phyloP scores from a whole-genome alignment of 2,888 invertebrate genomes.

The Cantharis lateralis region DNA sequence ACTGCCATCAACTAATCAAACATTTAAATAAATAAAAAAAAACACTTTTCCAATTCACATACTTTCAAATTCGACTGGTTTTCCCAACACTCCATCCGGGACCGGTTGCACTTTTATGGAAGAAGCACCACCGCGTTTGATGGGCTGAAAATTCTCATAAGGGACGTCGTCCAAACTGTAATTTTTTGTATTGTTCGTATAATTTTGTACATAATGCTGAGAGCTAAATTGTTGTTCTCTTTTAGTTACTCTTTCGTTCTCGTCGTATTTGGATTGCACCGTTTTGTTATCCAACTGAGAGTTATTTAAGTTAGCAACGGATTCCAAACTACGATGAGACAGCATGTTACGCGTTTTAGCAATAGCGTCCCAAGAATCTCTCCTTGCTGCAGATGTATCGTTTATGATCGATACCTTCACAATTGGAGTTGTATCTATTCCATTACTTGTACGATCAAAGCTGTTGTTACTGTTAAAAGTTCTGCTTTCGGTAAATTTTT shows the following conservation, averaged over 20 bases:
- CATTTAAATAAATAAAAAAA: neutral
- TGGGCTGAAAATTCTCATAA: slow-evolving; percentile 41
- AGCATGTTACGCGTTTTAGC: slow-evolving; percentile 79
- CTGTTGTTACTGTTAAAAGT: slow-evolving; percentile 38
- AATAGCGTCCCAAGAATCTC: slow-evolving; percentile 83
- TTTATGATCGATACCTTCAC: slow-evolving; percentile 65
- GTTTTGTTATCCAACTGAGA: slow-evolving; percentile 59
- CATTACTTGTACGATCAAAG: slow-evolving; percentile 37
- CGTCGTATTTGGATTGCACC: slow-evolving; percentile 45
- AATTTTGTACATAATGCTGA: slow-evolving; percentile 40
- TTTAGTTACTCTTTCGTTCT: slow-evolving; percentile 44
- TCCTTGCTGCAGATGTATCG: slow-evolving; percentile 60
- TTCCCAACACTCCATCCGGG: slow-evolving; percentile 85
- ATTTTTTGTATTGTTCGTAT: slow-evolving; percentile 44
- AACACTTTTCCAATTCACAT: slow-evolving; percentile 48
- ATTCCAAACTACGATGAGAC: slow-evolving; percentile 71
- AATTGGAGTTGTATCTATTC: slow-evolving; percentile 62
- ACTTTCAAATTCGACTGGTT: slow-evolving; percentile 96
- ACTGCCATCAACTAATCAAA: slow-evolving; percentile 83
- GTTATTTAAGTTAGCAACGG: slow-evolving; percentile 70
- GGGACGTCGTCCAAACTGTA: slow-evolving; percentile 33
- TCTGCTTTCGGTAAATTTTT: slow-evolving; percentile 43
- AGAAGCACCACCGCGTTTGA: slow-evolving; percentile 77
- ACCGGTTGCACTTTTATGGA: slow-evolving; percentile 86
- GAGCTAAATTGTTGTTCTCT: slow-evolving; percentile 42